A percentile compares a stretch with the other conserved stretches of the same genome.
phyloP scores from a whole-genome alignment of 1,140 invertebrate species.

The Caerostris darwini region DNA sequence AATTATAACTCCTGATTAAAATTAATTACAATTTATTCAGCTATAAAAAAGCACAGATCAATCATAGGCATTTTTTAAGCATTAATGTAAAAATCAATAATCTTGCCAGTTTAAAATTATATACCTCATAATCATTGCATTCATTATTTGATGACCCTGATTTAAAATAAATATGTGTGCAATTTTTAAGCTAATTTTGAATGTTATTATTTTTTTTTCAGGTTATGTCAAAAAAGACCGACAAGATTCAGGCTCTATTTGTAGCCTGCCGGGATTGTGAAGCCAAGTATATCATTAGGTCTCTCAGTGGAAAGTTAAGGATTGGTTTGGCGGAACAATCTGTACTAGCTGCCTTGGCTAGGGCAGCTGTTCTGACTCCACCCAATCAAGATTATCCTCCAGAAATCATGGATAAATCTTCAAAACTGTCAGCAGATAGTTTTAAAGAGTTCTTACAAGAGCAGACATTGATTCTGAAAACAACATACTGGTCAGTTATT shows the following conservation, averaged over 20 bases:
- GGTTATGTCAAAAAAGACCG: slow-evolving; percentile 93
- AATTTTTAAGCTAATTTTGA: too few relatives aligned
- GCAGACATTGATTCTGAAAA: slow-evolving; percentile 91
- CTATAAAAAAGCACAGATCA: too few relatives aligned
- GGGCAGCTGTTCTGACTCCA: slow-evolving; percentile 89
- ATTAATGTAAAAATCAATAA: too few relatives aligned
- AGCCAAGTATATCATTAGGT: slow-evolving; percentile 95
- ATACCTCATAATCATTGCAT: too few relatives aligned
- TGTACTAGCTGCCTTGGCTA: slow-evolving; percentile 92
- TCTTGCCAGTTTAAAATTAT: too few relatives aligned
- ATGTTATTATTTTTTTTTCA: slow-evolving; percentile 80
- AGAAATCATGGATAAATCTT: slow-evolving; percentile 85
- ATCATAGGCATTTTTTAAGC: too few relatives aligned
- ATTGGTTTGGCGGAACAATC: slow-evolving; percentile 99
- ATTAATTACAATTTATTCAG: too few relatives aligned
- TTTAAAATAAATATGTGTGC: too few relatives aligned
- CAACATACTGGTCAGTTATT: slow-evolving; percentile 91
- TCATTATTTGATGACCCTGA: too few relatives aligned
- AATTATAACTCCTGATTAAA: too few relatives aligned
- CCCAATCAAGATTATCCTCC: slow-evolving; percentile 87
- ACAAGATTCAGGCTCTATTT: slow-evolving; percentile 95
- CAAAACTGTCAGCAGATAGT: slow-evolving; percentile 85
- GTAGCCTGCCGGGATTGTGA: slow-evolving; percentile 95
- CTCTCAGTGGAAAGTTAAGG: slow-evolving; percentile 95
- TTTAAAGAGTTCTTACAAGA: slow-evolving; percentile 92